Conservation (phyloP, 2,888 invertebrate genomes). For the Brachyptera putata region DNA sequence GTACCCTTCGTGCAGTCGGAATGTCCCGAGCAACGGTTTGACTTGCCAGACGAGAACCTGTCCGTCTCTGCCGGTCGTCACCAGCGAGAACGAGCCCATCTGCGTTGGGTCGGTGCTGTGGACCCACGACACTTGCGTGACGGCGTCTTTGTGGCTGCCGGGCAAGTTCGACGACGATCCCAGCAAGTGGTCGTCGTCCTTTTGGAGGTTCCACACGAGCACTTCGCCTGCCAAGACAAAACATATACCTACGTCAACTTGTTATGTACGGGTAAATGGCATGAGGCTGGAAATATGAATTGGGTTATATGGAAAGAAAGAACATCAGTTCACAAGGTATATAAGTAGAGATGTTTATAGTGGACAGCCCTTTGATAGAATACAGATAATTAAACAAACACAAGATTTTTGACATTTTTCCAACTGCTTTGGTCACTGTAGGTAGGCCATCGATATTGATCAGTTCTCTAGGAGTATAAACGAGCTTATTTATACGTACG, state of each 20-base stretch:
- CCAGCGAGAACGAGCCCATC: slow-evolving; percentile 15
- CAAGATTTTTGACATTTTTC: too few species aligned
- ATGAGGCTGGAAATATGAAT: not conserved
- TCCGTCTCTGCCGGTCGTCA: slow-evolving; percentile 29
- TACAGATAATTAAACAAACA: too few species aligned
- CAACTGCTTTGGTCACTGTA: too few species aligned
- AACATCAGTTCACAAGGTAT: too few species aligned
- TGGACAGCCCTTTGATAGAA: too few species aligned
- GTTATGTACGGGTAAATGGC: too few species aligned
- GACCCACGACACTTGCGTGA: slow-evolving; percentile 44
- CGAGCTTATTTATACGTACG: too few species aligned
- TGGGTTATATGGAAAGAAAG: not conserved
- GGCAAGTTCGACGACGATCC: slow-evolving; percentile 24
- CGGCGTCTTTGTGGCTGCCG: slow-evolving; percentile 40
- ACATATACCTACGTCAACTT: not conserved
- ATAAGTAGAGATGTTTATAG: too few species aligned
- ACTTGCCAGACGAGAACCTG: slow-evolving; percentile 30
- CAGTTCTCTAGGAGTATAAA: too few species aligned
- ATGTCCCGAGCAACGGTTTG: slow-evolving; percentile 6
- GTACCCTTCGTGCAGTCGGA: slow-evolving; percentile 27
- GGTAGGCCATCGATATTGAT: too few species aligned
- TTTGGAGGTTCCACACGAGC: slow-evolving; percentile 31
- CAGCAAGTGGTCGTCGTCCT: slow-evolving; percentile 27
- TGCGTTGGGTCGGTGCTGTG: slow-evolving; percentile 39
- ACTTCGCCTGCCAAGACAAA: slow-evolving; percentile 27